Base-by-base conservation (phyloP, 30 jellyfish, hydroid and myxozoan species). In the Hydractinia symbiolongicarpus region DNA sequence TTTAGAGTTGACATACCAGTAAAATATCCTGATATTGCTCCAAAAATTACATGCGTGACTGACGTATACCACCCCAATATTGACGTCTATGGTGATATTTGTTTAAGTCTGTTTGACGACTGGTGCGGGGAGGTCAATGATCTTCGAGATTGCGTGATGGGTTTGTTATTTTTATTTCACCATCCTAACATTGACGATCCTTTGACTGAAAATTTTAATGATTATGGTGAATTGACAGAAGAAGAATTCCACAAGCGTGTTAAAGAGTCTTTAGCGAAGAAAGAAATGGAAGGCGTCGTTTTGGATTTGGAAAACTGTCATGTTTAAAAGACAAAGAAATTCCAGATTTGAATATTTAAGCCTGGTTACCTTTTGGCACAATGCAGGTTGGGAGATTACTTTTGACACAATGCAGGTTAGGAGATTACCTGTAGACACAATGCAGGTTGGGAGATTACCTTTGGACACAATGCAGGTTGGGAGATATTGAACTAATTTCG, bases 121-220 rank as follows among this genome's bases (percentile, higher is more conserved):
- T 91, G 98, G 98, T 64, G 79, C 50, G 73, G 88, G 6, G 89
- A 83, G 7, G 60, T 52, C 52, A 78, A 91, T 60, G 84, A 86
- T 61, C 54, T 91, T 30, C 10, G 75, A 54, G 89, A 86, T 70
- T 91, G 98, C 68, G 83, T 91, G 5, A 83, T 81, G 51, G 98
- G 98, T 21, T 67, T 91, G 69, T 50, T 91, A 58, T 83, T 62
- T 60, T 89, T 91, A 73, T 64, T 91, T 54, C 83, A 91, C 54
- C 78, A 91, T 67, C 98, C 98, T 51, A 91, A 91, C 60, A 69
- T 91, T 10, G 95, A 91, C 14, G 98, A 91, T 56, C 98, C 98
- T 19, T 76, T 84, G 81, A 86, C 89, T 68, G 96, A 96, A n/a
- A 74, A 78, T 53, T 91, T 91, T 62, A 75, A 94, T 73, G 96